Conservation (phyloP, 2,888 invertebrate species). For the Eilema caniola region DNA sequence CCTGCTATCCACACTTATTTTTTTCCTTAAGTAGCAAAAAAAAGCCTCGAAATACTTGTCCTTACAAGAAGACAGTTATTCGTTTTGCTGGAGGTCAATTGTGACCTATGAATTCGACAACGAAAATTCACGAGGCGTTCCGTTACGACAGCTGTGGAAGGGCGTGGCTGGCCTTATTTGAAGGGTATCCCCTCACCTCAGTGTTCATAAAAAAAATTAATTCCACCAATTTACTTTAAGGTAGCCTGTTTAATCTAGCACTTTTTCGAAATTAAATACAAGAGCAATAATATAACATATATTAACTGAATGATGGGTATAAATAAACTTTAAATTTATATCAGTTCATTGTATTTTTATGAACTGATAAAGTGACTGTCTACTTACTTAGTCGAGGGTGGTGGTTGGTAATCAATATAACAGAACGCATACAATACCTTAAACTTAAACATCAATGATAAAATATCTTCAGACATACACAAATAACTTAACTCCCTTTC, state of each 20-base stretch:
- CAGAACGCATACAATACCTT: neutral
- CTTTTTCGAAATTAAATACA: neutral
- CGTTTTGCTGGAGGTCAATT: neutral
- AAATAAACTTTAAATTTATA: neutral
- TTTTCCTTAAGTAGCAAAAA: neutral
- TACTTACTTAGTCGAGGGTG: no score
- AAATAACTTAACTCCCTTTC: neutral
- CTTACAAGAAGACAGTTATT: neutral
- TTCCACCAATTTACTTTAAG: neutral
- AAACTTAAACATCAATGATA: neutral
- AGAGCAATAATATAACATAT: neutral
- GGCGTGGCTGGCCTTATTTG: neutral
- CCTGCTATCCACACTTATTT: neutral
- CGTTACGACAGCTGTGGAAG: constrained; percentile 4
- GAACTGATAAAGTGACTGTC: neutral
- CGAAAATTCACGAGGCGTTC: neutral
- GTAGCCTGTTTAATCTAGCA: neutral
- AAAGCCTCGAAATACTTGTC: no score
- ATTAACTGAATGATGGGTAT: neutral
- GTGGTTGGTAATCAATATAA: neutral
- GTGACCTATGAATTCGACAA: neutral
- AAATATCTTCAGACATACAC: neutral
- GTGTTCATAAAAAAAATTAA: neutral
- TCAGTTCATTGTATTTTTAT: neutral
- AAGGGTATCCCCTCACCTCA: neutral